Evolutionary conservation across 2,797 vertebrate genomes (phyloP), one percentile per base, ranked within the genome.

Genomic region (Spinus olivaceus): DNA sequence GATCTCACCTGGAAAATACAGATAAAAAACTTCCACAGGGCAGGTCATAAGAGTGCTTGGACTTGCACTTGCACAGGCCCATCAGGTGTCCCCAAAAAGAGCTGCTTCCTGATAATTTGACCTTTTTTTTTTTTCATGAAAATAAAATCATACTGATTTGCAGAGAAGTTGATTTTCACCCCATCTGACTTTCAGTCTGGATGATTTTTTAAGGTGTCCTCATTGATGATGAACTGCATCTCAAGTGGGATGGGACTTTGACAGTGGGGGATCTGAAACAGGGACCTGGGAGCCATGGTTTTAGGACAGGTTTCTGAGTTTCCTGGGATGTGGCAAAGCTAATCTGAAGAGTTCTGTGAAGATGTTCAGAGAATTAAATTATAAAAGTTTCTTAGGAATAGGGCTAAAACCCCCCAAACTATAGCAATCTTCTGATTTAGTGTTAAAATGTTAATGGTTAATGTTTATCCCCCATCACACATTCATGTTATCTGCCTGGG

Each of bases 1-100:
- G 70, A 82, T 94, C 53, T 94, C 79, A 92, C 92, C 79, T 95
- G 93, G 86, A 41, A 95, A 96, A 94, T 42, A 70, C 61, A 90
- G 93, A 90, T 93, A 93, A 94, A 95, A 95, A 95, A 78, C 54
- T 89, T 94, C 87, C 46, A 73, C 86, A 73, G 94, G 79, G 86
- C 63, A 0, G 46, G 49, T 77, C 90, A 95, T 94, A 83, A 35
- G 30, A 90, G 71, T 2, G 8, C 47, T 82, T 63, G 41, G 10
- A 49, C 65, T 83, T n/a, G 0, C 33, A 19, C 72, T 86, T 44
- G n/a, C 83, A 72, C 32, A 33, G 64, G 30, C 70, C 81, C 9
- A 2, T 78, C 50, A 76, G 64, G 86, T 74, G 42, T n/a, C 59
- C 72, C 73, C 22, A 15, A 54, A 87, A 91, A 42, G 61, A 57